phyloP scores from a whole-genome alignment of 1,140 invertebrate genomes.

The Conus betulinus region DNA sequence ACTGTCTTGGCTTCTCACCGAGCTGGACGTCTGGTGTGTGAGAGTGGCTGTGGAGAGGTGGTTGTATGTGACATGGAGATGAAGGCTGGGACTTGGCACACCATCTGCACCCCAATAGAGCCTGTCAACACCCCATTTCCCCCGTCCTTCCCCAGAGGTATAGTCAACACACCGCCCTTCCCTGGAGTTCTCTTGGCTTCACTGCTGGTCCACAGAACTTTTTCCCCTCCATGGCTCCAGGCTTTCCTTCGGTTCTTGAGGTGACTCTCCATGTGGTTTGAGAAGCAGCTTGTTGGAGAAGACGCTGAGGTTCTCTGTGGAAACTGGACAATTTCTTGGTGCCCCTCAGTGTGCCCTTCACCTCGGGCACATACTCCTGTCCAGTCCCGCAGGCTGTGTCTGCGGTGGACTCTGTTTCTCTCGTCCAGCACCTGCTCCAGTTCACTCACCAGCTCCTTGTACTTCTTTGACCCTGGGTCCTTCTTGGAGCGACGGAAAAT shows the following conservation, averaged over 20 bases:
- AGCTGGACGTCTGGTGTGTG: not conserved
- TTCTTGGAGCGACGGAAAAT: constrained; percentile 66
- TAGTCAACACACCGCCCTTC: not conserved
- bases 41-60: not conserved
- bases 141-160: not conserved
- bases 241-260: constrained; percentile 33
- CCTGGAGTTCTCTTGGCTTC: not conserved
- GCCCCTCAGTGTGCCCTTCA: constrained; percentile 17
- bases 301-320: constrained; percentile 52
- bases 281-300: constrained; percentile 64
- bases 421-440: constrained; percentile 57
- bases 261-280: constrained; percentile 63
- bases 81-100: not conserved
- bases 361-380: not conserved
- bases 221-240: not conserved
- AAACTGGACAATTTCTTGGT: constrained; percentile 44
- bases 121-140: not conserved
- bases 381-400: constrained; percentile 40
- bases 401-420: constrained; percentile 34
- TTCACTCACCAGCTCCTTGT: constrained; percentile 64
- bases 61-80: not conserved
- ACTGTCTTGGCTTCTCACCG: not conserved
- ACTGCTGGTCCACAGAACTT: not conserved
- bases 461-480: constrained; percentile 66
- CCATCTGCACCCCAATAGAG: too few relatives aligned